These are phyloP conservation scores for Theropithecus gelada DNA, from an alignment of 2,113 vertebrate genomes.

Conservation along the genomic window DNA sequence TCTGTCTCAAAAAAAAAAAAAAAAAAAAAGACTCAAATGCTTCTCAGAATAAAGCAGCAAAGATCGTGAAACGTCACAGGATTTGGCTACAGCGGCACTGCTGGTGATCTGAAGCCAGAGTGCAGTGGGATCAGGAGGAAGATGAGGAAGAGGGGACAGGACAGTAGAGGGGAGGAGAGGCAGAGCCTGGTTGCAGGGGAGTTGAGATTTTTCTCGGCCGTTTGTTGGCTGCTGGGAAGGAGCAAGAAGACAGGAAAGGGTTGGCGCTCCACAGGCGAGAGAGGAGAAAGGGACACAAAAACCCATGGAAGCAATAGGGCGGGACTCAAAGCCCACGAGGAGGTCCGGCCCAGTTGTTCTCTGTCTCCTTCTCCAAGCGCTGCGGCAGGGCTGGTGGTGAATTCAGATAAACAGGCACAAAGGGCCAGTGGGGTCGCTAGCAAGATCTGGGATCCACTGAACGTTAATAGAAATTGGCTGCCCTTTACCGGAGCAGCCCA, in stretches of 20 bases:
- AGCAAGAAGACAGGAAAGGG: not conserved
- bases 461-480: rapidly evolving
- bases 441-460: not conserved
- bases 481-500: rapidly evolving
- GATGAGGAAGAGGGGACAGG: not conserved
- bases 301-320: not conserved
- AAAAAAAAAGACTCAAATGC: not conserved
- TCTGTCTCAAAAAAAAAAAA: too few species aligned
- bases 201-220: not conserved
- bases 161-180: not conserved
- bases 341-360: not conserved
- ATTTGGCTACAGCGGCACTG: not conserved
- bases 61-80: not conserved
- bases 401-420: not conserved
- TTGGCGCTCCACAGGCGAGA: not conserved
- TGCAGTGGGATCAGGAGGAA: too few species aligned
- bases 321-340: not conserved
- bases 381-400: not conserved
- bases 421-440: not conserved
- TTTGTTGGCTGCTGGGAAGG: not conserved
- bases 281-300: not conserved
- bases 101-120: not conserved
- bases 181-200: not conserved
- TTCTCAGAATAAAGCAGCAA: not conserved
- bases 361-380: not conserved